Evolutionary conservation across 2,888 invertebrate species (phyloP), one percentile per base, ranked within the genome.

Genomic region (Lithophane ornitopus): DNA sequence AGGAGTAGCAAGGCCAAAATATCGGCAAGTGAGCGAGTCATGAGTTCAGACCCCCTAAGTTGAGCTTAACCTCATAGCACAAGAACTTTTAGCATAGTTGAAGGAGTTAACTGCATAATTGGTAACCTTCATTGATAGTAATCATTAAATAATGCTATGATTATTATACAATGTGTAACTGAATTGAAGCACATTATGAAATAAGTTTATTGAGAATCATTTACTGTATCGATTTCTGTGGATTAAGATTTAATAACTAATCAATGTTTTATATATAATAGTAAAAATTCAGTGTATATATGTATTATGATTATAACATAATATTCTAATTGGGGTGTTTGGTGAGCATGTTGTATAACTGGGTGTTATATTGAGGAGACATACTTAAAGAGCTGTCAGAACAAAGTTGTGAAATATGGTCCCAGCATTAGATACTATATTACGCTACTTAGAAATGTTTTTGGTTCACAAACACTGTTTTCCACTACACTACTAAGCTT

Each of bases 401-500:
- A 56, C 4, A 41, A 59, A 62, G 11, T 67, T 46, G 28, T 61
- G 61, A 83, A 67, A 70, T 65, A 82, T 69, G 22, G 14, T 79
- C 49, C 9, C 19, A 41, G 28, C 12, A 26, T 44, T 58, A 34
- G 34, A 6, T 34, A 56, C 2, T 49, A 19, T 72, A n/a, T 61
- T 26, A 34, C 11, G 7, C 7, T 68, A 49, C 39, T 34, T 28
- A 59, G 41, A 19, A 52, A 74, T 59, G 9, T 56, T 69, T 75
- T 71, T 52, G n/a, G 52, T 69, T 77, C 52, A 74, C 49, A 74
- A 67, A 72, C 14, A 70, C 44, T 52, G 62, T 68, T 76, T 65
- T 46, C 62, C 54, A 70, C 81, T 74, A 63, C 68, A 61, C 54
- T 56, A 63, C 70, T 61, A 72, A 72, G 82, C 82, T 80, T 81